These are phyloP conservation scores for Morinoia aosen DNA, from an alignment of 2,888 invertebrate species.

Conservation along the genomic window DNA sequence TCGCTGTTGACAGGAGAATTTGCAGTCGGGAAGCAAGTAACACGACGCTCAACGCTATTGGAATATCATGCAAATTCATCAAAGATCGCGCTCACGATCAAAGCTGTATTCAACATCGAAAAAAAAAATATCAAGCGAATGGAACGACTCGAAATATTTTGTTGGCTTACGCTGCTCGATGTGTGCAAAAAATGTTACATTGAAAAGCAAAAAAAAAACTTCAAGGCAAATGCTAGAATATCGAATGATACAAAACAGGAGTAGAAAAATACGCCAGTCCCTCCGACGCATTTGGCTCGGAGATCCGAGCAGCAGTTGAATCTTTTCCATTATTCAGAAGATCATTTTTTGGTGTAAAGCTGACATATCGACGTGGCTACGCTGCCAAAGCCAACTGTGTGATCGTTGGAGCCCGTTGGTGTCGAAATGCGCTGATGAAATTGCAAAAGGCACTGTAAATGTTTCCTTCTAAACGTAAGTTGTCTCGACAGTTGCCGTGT, in stretches of 20 bases:
- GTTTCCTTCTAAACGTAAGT: too few relatives aligned
- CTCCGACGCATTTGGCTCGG: neutral
- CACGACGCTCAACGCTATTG: neutral
- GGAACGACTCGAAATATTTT: neutral
- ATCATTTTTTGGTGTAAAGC: neutral
- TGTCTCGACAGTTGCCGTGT: too few relatives aligned
- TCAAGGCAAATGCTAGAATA: neutral
- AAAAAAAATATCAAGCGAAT: neutral
- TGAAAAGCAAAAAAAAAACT: neutral
- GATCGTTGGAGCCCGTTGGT: too few relatives aligned
- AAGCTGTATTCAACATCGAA: neutral
- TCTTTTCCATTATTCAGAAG: neutral
- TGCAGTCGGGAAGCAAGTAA: too few relatives aligned
- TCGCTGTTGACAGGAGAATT: too few relatives aligned
- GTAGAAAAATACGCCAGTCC: neutral
- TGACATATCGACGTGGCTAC: neutral
- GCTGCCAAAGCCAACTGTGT: neutral
- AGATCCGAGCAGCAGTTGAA: neutral
- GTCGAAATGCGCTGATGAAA: too few relatives aligned
- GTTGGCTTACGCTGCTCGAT: neutral
- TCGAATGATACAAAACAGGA: neutral
- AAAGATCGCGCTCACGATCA: neutral
- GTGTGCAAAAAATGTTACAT: neutral
- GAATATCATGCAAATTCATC: neutral
- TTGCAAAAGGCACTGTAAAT: too few relatives aligned